These are phyloP conservation scores for Tetraneura akinire DNA, from an alignment of 1,140 invertebrate genomes.

Conservation along the genomic window DNA sequence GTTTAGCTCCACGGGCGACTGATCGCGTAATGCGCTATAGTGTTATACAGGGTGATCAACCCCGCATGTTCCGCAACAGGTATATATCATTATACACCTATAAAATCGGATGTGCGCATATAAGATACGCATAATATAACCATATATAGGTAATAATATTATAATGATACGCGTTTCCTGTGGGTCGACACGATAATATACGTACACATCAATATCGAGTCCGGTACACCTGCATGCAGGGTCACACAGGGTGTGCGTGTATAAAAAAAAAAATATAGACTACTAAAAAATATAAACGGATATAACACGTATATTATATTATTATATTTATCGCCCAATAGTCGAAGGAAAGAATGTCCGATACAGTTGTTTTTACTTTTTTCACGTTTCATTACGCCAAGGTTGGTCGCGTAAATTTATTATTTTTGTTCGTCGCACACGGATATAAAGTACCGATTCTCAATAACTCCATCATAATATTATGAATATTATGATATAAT, in stretches of 20 bases:
- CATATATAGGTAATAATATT: neutral
- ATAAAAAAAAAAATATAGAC: neutral
- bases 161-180: constrained; percentile 22
- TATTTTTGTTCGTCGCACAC: neutral
- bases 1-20: neutral
- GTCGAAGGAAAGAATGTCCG: neutral
- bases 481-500: too few relatives aligned
- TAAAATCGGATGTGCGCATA: neutral
- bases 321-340: neutral
- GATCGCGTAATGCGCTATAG: neutral
- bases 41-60: constrained; percentile 24
- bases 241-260: constrained; percentile 23
- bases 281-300: neutral
- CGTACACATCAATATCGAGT: too few relatives aligned
- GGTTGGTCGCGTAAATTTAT: neutral
- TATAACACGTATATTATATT: neutral
- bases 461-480: too few relatives aligned
- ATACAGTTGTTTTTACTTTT: too few relatives aligned
- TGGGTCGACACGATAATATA: neutral
- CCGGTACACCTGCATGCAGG: constrained; percentile 33
- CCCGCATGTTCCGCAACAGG: constrained; percentile 48
- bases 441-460: neutral
- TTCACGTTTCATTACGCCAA: neutral
- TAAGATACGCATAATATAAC: too few relatives aligned
- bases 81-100: neutral